These are phyloP conservation scores for Heliconius erato DNA, from an alignment of 2,888 invertebrate genomes.

Conservation along the genomic window DNA sequence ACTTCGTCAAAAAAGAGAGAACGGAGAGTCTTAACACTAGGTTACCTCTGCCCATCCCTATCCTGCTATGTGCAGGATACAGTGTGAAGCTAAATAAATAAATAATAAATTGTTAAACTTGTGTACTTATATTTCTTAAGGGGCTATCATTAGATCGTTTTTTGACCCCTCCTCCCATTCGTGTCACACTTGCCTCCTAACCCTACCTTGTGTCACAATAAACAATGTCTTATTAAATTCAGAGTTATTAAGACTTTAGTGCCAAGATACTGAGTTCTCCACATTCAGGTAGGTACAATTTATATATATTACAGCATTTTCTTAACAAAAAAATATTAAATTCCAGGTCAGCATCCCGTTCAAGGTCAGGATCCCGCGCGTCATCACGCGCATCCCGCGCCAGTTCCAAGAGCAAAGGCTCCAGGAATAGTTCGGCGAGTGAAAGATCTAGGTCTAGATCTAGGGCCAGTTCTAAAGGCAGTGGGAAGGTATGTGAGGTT, in stretches of 20 bases:
- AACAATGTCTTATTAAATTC: too few relatives aligned
- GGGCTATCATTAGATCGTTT: too few relatives aligned
- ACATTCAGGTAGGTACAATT: neutral
- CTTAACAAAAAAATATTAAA: neutral
- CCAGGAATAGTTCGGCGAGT: slow-evolving; percentile 66
- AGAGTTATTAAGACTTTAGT: neutral
- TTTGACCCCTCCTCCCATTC: too few relatives aligned
- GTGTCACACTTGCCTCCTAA: too few relatives aligned
- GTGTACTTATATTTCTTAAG: too few relatives aligned
- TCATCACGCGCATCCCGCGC: slow-evolving; percentile 71
- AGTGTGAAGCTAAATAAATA: neutral
- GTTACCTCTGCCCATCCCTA: neutral
- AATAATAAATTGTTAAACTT: too few relatives aligned
- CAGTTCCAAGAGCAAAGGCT: slow-evolving; percentile 61
- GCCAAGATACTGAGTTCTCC: neutral
- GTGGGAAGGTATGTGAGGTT: slow-evolving; percentile 65
- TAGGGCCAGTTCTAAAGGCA: slow-evolving; percentile 70
- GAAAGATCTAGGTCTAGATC: slow-evolving; percentile 57
- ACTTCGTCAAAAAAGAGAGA: too few relatives aligned
- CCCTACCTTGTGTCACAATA: too few relatives aligned
- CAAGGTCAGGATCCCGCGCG: slow-evolving; percentile 61
- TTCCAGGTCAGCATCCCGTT: slow-evolving; percentile 66
- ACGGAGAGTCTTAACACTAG: neutral
- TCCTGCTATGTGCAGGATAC: neutral
- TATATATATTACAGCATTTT: neutral